phyloP scores from a whole-genome alignment of 2,113 vertebrate species.

The Daubentonia madagascariensis region DNA sequence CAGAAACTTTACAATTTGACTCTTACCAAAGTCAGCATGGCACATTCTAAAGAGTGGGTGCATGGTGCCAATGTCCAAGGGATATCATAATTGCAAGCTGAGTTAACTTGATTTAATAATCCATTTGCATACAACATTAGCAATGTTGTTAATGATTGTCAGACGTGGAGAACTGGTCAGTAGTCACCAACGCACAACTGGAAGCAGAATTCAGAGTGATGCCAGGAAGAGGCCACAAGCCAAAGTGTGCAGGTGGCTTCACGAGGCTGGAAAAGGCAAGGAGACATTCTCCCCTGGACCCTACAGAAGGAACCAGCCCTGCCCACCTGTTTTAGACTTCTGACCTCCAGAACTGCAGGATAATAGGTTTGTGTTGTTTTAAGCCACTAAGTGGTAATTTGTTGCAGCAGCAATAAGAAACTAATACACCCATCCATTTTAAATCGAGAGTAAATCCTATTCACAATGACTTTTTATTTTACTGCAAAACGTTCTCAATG shows the following conservation, averaged over 20 bases:
- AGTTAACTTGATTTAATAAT: rapidly evolving
- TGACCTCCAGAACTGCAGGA: not conserved
- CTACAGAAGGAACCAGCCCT: not conserved
- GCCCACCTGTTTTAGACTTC: not conserved
- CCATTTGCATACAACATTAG: rapidly evolving
- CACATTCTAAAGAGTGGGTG: rapidly evolving
- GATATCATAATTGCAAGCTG: rapidly evolving
- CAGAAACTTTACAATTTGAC: rapidly evolving
- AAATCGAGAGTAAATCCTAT: not conserved
- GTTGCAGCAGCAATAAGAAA: not conserved
- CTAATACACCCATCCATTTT: rapidly evolving
- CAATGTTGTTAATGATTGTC: rapidly evolving
- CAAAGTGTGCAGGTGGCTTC: not conserved
- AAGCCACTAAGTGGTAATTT: not conserved
- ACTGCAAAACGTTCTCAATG: too few relatives aligned
- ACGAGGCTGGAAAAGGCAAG: not conserved
- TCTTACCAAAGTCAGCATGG: not conserved
- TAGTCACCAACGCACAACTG: rapidly evolving
- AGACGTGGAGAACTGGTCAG: rapidly evolving
- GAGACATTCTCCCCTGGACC: not conserved
- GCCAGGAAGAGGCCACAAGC: not conserved
- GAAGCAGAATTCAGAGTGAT: not conserved
- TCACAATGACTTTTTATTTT: not conserved
- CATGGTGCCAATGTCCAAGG: rapidly evolving
- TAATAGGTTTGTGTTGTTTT: not conserved